Conservation (phyloP, 2,888 invertebrate species). For the Hirudinaria manillensis region DNA sequence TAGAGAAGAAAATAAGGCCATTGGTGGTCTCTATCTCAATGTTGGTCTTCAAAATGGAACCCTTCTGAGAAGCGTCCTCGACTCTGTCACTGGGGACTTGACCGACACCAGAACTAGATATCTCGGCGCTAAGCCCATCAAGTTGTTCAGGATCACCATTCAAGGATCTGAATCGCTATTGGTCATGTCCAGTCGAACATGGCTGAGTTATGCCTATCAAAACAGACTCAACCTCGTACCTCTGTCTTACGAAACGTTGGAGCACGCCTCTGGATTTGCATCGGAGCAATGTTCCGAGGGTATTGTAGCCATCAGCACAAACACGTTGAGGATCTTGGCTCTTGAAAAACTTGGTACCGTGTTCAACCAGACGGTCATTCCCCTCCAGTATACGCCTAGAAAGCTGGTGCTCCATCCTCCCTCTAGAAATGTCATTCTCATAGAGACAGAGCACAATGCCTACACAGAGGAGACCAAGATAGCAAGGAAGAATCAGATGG, state of each 20-base stretch:
- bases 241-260: slow-evolving; percentile 87
- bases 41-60: slow-evolving; percentile 94
- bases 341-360: slow-evolving; percentile 95
- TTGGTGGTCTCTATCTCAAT: slow-evolving; percentile 81
- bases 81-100: slow-evolving; percentile 89
- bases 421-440: slow-evolving; percentile 77
- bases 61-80: slow-evolving; percentile 81
- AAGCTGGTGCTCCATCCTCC: slow-evolving; percentile 88
- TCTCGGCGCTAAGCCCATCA: slow-evolving; percentile 88
- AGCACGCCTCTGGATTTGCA: slow-evolving; percentile 91
- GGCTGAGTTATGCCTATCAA: slow-evolving; percentile 97
- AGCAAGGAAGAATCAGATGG: slow-evolving; percentile 88
- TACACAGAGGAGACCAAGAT: slow-evolving; percentile 94
- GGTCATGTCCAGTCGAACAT: slow-evolving; percentile 93
- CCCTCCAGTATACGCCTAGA: slow-evolving; percentile 88
- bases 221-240: slow-evolving; percentile 84
- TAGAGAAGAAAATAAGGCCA: slow-evolving; percentile 53
- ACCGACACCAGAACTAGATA: slow-evolving; percentile 95
- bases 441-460: slow-evolving; percentile 96
- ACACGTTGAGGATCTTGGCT: slow-evolving; percentile 82
- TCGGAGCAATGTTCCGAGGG: slow-evolving; percentile 97
- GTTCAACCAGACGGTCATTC: slow-evolving; percentile 85
- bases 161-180: slow-evolving; percentile 89
- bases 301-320: slow-evolving; percentile 95
- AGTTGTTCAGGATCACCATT: slow-evolving; percentile 88